phyloP scores from a whole-genome alignment of 2,113 vertebrate species.

The Phodopus roborovskii region DNA sequence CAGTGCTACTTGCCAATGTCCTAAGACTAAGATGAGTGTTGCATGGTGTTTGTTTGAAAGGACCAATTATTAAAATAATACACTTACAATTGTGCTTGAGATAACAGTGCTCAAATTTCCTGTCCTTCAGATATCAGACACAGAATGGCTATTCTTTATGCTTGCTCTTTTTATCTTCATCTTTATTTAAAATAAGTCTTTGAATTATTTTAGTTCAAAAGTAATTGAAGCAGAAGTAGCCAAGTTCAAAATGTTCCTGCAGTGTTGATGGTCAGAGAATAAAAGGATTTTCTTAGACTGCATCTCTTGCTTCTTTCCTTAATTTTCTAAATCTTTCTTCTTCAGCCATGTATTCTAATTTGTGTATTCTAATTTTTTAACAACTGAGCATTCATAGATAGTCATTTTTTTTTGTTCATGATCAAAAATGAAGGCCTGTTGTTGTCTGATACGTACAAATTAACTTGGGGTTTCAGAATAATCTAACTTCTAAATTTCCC shows the following conservation, averaged over 20 bases:
- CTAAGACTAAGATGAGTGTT: neutral
- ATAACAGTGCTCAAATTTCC: neutral
- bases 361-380: neutral
- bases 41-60: neutral
- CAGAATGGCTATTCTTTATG: neutral
- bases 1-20: neutral
- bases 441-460: constrained; percentile 40
- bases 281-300: constrained; percentile 5
- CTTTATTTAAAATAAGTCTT: constrained; percentile 17
- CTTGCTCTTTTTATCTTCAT: neutral
- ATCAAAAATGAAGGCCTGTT: constrained; percentile 45
- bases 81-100: neutral
- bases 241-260: neutral
- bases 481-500: neutral
- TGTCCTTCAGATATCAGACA: neutral
- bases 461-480: constrained; percentile 61
- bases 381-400: constrained; percentile 32
- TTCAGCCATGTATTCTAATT: constrained; percentile 1
- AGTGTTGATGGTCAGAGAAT: neutral
- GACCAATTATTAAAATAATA: neutral
- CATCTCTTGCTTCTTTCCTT: neutral
- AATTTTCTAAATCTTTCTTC: neutral
- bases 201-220: neutral
- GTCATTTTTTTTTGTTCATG: constrained; percentile 20
- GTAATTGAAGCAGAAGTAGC: constrained; percentile 13